Percentiles rank a stretch among this genome's conserved stretches.
phyloP scores from a whole-genome alignment of 2,797 vertebrate species.

The Clamator glandarius region DNA sequence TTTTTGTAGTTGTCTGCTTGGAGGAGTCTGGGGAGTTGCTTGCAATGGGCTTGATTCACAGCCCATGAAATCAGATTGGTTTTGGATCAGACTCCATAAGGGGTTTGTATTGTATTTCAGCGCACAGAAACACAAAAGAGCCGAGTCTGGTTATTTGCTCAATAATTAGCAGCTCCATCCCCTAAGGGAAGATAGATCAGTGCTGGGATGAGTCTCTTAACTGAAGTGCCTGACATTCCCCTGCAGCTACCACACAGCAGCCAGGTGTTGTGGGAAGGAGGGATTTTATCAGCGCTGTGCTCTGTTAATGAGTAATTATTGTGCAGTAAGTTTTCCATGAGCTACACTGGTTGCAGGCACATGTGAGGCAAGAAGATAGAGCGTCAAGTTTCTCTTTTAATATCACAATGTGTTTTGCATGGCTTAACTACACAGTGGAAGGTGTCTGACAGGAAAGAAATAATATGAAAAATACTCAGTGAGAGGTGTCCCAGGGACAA shows the following conservation, averaged over 20 bases:
- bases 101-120: slow-evolving; percentile 1
- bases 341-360: not conserved
- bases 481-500: not conserved
- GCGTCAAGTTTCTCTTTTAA: not conserved
- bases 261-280: slow-evolving; percentile 38
- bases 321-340: slow-evolving; percentile 46
- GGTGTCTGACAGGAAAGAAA: not conserved
- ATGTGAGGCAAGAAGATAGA: not conserved
- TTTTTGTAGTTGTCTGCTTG: not conserved
- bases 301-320: slow-evolving; percentile 61
- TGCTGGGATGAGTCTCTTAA: slow-evolving; percentile 18
- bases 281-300: slow-evolving; percentile 48
- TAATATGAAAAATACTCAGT: not conserved
- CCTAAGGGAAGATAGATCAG: slow-evolving; percentile 14
- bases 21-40: not conserved
- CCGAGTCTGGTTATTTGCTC: slow-evolving; percentile 43
- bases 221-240: not conserved
- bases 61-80: slow-evolving; percentile 8
- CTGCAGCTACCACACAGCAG: not conserved
- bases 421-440: not conserved
- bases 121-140: slow-evolving; percentile 3
- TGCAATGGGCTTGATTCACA: not conserved
- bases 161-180: slow-evolving; percentile 20
- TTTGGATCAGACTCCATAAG: not conserved
- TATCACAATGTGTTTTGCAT: not conserved